Evolutionary conservation across 2,797 vertebrate genomes (phyloP).

Genomic region (Acrossocheilus wenchowensis): DNA sequence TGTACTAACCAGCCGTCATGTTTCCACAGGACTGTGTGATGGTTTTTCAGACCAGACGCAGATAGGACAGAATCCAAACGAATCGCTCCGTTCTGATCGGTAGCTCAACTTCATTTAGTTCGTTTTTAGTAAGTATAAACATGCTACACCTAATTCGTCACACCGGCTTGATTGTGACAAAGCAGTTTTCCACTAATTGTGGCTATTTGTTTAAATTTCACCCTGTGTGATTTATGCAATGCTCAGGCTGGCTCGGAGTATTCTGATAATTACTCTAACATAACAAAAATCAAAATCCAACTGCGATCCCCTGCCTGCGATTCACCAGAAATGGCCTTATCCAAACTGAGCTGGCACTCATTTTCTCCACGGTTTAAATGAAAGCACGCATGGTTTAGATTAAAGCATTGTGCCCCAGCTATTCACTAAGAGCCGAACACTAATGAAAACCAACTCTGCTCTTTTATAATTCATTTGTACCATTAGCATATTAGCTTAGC

Average conservation of each 20-base stretch:
- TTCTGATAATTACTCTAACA: constrained; percentile 61
- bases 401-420: constrained; percentile 59
- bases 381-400: constrained; percentile 59
- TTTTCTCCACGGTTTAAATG: constrained; percentile 59
- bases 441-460: constrained; percentile 62
- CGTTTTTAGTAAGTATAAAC: constrained; percentile 38
- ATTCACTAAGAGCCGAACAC: constrained; percentile 45
- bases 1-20: not conserved
- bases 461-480: constrained; percentile 66
- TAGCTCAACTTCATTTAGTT: constrained; percentile 26
- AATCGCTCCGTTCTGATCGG: constrained; percentile 18
- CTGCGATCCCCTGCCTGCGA: constrained; percentile 56
- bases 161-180: constrained; percentile 50
- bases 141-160: constrained; percentile 48
- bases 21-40: not conserved
- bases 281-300: constrained; percentile 64
- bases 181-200: constrained; percentile 54
- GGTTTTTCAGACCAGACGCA: not conserved
- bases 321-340: constrained; percentile 59
- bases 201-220: constrained; percentile 58
- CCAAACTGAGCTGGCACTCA: constrained; percentile 63
- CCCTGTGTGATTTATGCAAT: constrained; percentile 50
- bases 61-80: constrained; percentile 3
- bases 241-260: constrained; percentile 53
- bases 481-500: constrained; percentile 66